phyloP scores from a whole-genome alignment of 2,797 vertebrate genomes.

The Malacoraja senta region DNA sequence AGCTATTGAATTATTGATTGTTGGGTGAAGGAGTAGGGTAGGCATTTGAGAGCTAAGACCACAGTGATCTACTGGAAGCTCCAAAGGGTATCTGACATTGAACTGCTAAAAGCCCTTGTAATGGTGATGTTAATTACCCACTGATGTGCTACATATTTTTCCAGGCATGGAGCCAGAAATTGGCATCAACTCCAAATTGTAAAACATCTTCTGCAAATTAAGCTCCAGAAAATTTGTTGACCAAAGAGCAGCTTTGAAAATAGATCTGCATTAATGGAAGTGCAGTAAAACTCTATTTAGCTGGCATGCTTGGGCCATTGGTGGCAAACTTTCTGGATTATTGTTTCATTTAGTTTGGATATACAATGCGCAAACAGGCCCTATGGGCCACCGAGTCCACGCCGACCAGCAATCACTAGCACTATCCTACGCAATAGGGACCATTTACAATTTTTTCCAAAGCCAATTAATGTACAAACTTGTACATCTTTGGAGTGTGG shows the following conservation, averaged over 20 bases:
- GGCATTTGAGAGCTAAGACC: not conserved
- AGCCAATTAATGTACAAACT: no score
- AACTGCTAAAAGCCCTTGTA: not conserved
- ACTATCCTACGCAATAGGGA: no score
- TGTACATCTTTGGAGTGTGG: no score
- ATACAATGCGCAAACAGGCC: no score
- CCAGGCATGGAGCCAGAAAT: not conserved
- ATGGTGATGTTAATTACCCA: not conserved
- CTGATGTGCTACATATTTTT: not conserved
- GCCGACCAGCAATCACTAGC: no score
- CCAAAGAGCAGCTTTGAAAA: not conserved
- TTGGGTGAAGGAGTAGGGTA: not conserved
- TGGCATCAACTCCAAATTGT: not conserved
- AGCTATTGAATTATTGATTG: not conserved
- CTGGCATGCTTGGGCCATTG: no score
- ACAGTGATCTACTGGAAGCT: not conserved
- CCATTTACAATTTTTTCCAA: no score
- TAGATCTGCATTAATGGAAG: not conserved
- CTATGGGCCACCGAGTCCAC: no score
- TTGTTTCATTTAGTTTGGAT: no score
- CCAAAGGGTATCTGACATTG: not conserved
- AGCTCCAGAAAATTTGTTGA: not conserved
- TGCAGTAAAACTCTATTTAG: no score
- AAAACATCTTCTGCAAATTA: not conserved
- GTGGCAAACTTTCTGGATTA: no score